Evolutionary conservation across 2,797 vertebrate species (phyloP), one percentile per base, ranked within the genome.

Genomic region (Chrysolophus pictus): DNA sequence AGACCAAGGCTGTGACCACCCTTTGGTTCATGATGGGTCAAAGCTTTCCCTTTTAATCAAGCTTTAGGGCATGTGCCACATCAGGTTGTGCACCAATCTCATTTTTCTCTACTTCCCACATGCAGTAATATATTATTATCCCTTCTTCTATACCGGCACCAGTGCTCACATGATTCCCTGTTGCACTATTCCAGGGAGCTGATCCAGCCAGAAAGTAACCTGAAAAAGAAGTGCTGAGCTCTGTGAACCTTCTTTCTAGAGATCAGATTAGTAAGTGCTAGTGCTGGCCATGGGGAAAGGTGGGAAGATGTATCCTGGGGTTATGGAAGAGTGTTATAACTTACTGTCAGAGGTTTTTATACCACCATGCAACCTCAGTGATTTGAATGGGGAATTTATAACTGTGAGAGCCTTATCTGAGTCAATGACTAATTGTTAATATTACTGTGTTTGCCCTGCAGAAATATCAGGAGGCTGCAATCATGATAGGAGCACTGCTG

Each of bases 351-450:
- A 70, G 76, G 24, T 49, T 15, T 73, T 87, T 73, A 37, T 55
- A 24, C 14, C 76, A 29, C 42, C 29, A 24, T 67, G 44, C 0
- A 3, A 11, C 29, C n/a, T 82, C 53, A 12, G 17, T 56, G 39
- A 84, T 63, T 69, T 90, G 42, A 59, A 63, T 31, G 59, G 23
- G 12, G 37, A 71, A 81, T 88, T 90, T 88, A 51, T 63, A 91
- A 77, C 35, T 8, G 6, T 7, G 10, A n/a, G 37, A 41, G 8
- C 24, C 58, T 88, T 87, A 79, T 82, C 63, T 47, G 14, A 70
- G 67, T 60, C 51, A 60, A n/a, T 55, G 59, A 37, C 47, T 76
- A 47, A 53, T 84, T 93, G 58, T 78, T 87, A 85, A 33, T 71
- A 59, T 79, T 70, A 9, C 47, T 19, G 7, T 46, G 26, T 75